Conservation (phyloP, 2,797 vertebrate genomes). For the Acrossocheilus fasciatus region DNA sequence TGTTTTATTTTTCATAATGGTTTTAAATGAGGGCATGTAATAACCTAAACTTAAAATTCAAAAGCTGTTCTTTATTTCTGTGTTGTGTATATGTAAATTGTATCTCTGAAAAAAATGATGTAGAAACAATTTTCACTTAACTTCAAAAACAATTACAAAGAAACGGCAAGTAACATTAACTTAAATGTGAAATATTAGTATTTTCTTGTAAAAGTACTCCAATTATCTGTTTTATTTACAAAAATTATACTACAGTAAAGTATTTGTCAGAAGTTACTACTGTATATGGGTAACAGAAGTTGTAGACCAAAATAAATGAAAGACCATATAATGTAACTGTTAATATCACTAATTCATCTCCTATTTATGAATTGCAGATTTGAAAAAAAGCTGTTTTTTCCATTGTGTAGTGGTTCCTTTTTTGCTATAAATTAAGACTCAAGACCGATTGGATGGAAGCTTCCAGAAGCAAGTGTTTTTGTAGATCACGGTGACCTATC, state of each 20-base stretch:
- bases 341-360: neutral
- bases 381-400: neutral
- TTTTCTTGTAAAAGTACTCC: neutral
- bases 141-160: neutral
- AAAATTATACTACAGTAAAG: neutral
- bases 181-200: neutral
- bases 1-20: neutral
- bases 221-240: neutral
- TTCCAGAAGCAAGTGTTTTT: slow-evolving; percentile 33
- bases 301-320: neutral
- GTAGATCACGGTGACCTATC: slow-evolving; percentile 47
- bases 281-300: neutral
- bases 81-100: neutral
- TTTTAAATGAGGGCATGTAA: neutral
- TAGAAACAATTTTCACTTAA: neutral
- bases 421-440: neutral
- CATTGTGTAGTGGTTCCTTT: neutral
- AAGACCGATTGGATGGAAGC: slow-evolving; percentile 18
- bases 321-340: neutral
- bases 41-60: neutral
- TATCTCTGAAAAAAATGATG: neutral
- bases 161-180: neutral
- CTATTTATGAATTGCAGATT: neutral
- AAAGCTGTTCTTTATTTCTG: neutral
- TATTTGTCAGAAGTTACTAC: neutral